Evolutionary conservation across 2,888 invertebrate genomes (phyloP), one percentile per base, ranked within the genome.

Genomic region (Steromphala cineraria): DNA sequence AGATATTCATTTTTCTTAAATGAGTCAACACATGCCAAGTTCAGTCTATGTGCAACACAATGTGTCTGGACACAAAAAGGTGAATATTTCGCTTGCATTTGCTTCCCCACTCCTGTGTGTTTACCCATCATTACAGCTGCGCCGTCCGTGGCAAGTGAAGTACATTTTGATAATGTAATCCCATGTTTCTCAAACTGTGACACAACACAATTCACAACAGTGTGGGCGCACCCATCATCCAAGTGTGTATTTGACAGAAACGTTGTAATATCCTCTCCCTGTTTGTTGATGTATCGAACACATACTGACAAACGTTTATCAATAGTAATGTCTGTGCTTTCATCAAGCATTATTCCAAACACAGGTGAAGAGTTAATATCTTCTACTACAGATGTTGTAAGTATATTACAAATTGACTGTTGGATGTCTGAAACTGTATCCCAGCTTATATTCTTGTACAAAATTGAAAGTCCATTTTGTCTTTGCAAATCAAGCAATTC

Each of bases 111-210:
- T 5, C 67, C 67, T 2, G 36, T 67, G 2, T 31, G 13, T 67
- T 24, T 1, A 8, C 67, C 67, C 0, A 67, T 67, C 67, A 67
- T 67, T 2, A 17, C 67, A 2, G 67, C 36, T 10, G 85, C 84
- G 8, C 84, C 84, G 79, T 85, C 82, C 36, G 83, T 85, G 5
- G 81, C 81, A 19, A 86, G 28, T 52, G 85, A 84, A 0, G 28
- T 46, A 53, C 83, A 80, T 4, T 81, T 80, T 0, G 40, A 1
- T 2, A 81, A 17, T 75, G 24, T 7, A 86, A 55, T 15, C 74
- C 80, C 4, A 75, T 2, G 8, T 67, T 53, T n/a, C 46, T 40
- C n/a, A 4, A 81, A 55, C 55, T 67, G 13, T 4, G 19, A 2
- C 0, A 46, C 13, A 56, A 71, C 24, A 17, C 78, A 13, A 2